Conservation (phyloP, 2,113 vertebrate species). For the Hirundichthys speculiger region DNA sequence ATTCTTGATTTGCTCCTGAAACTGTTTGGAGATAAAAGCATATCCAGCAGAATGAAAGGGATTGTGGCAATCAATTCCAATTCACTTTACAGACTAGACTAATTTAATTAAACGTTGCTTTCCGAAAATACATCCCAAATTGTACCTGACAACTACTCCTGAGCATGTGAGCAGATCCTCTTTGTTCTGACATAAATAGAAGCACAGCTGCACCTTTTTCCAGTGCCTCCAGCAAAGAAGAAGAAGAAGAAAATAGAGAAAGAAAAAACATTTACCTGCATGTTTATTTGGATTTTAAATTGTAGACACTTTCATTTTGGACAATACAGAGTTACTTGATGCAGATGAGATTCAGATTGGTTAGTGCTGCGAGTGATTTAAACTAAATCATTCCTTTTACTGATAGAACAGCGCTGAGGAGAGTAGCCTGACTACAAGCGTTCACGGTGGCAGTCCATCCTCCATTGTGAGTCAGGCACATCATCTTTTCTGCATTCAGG, state of each 20-base stretch:
- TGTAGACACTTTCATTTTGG: background rate
- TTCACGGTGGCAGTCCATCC: conserved; percentile 32
- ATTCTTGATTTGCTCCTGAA: conserved; percentile 25
- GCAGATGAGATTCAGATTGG: background rate
- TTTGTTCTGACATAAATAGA: too few relatives aligned
- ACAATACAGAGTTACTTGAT: background rate
- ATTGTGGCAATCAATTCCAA: conserved; percentile 53
- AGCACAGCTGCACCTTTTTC: background rate
- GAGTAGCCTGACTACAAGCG: conserved; percentile 26
- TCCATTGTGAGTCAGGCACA: conserved; percentile 44
- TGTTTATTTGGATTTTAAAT: conserved; percentile 4
- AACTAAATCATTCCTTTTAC: conserved; percentile 4
- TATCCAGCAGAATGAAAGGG: conserved; percentile 28
- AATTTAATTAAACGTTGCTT: conserved; percentile 50
- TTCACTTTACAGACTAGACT: conserved; percentile 49
- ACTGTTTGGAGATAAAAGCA: conserved; percentile 42
- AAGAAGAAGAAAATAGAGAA: background rate
- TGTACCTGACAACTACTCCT: conserved; percentile 1
- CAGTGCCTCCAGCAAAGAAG: conserved; percentile 10
- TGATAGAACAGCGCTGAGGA: conserved; percentile 23
- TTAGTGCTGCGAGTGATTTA: background rate
- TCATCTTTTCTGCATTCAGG: conserved; percentile 63
- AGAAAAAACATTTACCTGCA: background rate
- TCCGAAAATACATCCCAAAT: conserved; percentile 13
- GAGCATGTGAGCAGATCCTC: conserved; percentile 9